Conservation (phyloP, 2,113 vertebrate species). For the Vidua chalybeata region DNA sequence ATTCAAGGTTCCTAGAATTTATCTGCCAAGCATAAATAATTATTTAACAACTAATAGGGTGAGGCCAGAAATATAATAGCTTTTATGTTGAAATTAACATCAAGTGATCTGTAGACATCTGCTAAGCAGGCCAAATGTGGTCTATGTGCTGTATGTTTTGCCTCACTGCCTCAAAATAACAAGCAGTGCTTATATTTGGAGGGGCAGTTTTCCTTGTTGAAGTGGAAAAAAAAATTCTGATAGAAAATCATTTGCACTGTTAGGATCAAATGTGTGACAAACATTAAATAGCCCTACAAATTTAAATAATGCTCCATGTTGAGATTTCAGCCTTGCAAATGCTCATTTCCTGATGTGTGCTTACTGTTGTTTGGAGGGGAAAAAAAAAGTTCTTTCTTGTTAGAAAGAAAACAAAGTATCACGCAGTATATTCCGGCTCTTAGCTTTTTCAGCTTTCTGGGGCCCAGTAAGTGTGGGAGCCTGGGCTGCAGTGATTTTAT, state of each 20-base stretch:
- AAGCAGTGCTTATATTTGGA: conserved; percentile 65
- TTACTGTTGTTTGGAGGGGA: background rate
- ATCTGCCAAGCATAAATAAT: conserved; percentile 71
- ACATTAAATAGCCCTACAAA: conserved; percentile 70
- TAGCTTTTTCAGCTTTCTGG: background rate
- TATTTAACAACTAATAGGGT: conserved; percentile 74
- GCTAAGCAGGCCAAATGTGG: conserved; percentile 70
- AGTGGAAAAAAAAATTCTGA: conserved; percentile 45
- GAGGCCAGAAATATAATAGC: conserved; percentile 70
- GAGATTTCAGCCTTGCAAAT: conserved; percentile 43
- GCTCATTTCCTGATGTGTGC: background rate
- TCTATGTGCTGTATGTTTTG: conserved; percentile 66
- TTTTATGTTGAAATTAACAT: conserved; percentile 76
- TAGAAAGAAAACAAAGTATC: background rate
- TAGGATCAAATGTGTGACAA: conserved; percentile 51
- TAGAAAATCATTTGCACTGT: conserved; percentile 60
- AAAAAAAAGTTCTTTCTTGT: background rate
- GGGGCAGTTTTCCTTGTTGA: conserved; percentile 60
- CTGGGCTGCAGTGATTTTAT: background rate
- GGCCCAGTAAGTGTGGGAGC: background rate
- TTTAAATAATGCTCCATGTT: conserved; percentile 56
- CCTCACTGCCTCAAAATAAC: conserved; percentile 78
- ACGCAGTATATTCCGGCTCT: background rate
- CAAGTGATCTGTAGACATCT: conserved; percentile 71
- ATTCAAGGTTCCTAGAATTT: conserved; percentile 43